Percentiles rank a stretch among this genome's conserved stretches.
phyloP scores from a whole-genome alignment of 2,888 invertebrate genomes.

The Emesis furor region DNA sequence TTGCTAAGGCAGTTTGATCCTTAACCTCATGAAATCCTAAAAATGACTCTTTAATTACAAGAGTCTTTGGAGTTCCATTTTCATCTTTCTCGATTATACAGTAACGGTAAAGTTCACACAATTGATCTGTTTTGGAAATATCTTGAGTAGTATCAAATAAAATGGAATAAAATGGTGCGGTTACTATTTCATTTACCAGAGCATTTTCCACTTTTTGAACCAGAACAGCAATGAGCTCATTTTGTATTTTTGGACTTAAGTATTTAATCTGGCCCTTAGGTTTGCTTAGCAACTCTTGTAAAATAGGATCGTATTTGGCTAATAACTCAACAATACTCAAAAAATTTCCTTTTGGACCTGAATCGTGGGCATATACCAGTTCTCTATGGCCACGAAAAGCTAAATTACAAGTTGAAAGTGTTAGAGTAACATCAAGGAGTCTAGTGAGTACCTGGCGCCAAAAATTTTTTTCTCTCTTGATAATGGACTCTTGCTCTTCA shows the following conservation, averaged over 20 bases:
- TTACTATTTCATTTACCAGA: slow-evolving; percentile 57
- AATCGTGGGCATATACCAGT: slow-evolving; percentile 47
- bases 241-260: slow-evolving; percentile 63
- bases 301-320: neutral
- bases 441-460: slow-evolving; percentile 50
- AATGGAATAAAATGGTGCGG: slow-evolving; percentile 63
- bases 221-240: slow-evolving; percentile 34
- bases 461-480: slow-evolving; percentile 37
- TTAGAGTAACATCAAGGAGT: slow-evolving; percentile 58
- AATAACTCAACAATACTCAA: slow-evolving; percentile 52
- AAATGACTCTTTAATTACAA: slow-evolving; percentile 61
- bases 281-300: slow-evolving; percentile 45
- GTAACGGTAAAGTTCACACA: slow-evolving; percentile 62
- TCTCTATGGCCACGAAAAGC: slow-evolving; percentile 64
- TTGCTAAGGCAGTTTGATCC: slow-evolving; percentile 61
- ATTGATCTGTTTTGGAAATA: slow-evolving; percentile 52
- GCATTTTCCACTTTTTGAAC: slow-evolving; percentile 62
- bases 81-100: slow-evolving; percentile 58
- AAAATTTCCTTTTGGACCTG: slow-evolving; percentile 60
- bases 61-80: slow-evolving; percentile 49
- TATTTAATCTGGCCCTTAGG: slow-evolving; percentile 59
- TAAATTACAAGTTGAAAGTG: slow-evolving; percentile 54
- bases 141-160: slow-evolving; percentile 68
- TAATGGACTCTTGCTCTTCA: slow-evolving; percentile 40
- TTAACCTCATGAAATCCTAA: slow-evolving; percentile 64